These are phyloP conservation scores for Melospiza melodia DNA, from an alignment of 2,113 vertebrate genomes.

Conservation along the genomic window DNA sequence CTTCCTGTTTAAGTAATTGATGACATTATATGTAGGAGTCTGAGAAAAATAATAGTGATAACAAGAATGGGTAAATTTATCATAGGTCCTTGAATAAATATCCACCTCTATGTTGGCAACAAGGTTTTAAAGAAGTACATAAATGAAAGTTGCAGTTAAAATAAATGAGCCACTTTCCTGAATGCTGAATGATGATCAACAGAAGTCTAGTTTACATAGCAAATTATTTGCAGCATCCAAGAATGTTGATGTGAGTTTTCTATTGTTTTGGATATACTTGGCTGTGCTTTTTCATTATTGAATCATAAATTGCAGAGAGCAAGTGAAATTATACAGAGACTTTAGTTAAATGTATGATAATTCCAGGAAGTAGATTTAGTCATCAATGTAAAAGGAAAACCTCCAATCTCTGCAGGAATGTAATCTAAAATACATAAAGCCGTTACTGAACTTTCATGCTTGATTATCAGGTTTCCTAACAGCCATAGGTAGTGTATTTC, in stretches of 20 bases:
- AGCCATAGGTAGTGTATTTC: not conserved
- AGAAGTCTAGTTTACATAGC: not conserved
- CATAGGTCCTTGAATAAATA: not conserved
- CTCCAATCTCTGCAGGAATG: not conserved
- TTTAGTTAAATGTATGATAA: not conserved
- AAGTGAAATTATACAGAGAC: not conserved
- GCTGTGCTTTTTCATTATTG: not conserved
- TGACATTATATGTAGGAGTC: not conserved
- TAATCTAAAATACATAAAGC: constrained; percentile 40
- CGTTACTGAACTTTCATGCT: constrained; percentile 12
- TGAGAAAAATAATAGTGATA: not conserved
- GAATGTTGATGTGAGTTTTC: not conserved
- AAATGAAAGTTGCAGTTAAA: not conserved
- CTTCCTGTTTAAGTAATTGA: not conserved
- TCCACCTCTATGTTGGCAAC: not conserved
- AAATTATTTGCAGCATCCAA: not conserved
- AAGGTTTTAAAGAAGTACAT: not conserved
- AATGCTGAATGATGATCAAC: not conserved
- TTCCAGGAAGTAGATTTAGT: not conserved
- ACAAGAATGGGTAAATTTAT: not conserved
- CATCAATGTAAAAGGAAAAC: not conserved
- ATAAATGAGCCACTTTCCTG: not conserved
- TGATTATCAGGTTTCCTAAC: constrained; percentile 41
- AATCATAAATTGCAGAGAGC: not conserved
- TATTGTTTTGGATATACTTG: not conserved